These are phyloP conservation scores for Cyclopterus lumpus DNA, from an alignment of 2,797 vertebrate genomes.

Conservation along the genomic window DNA sequence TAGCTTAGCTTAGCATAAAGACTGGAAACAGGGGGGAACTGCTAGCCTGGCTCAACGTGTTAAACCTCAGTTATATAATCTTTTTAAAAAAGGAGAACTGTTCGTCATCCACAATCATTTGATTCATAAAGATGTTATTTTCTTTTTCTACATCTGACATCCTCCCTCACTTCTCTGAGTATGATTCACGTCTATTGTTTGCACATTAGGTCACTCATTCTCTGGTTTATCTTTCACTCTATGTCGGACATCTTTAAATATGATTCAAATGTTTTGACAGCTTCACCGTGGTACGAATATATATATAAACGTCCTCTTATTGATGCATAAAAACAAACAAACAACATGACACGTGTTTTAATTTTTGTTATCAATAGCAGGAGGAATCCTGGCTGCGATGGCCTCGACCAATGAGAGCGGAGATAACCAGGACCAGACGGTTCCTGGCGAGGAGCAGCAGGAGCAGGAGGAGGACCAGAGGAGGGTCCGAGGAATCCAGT, in stretches of 20 bases:
- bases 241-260: too few relatives aligned
- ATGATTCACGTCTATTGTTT: background rate
- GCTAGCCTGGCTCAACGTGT: background rate
- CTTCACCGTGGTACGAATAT: too few relatives aligned
- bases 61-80: too few relatives aligned
- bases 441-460: conserved; percentile 79
- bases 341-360: background rate
- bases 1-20: background rate
- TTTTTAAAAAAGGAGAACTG: too few relatives aligned
- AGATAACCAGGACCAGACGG: conserved; percentile 74
- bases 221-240: too few relatives aligned
- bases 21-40: background rate
- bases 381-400: conserved; percentile 67
- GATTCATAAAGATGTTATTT: background rate
- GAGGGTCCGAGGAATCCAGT: conserved; percentile 86
- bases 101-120: too few relatives aligned
- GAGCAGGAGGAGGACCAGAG: conserved; percentile 73
- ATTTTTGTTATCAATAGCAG: background rate
- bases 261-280: too few relatives aligned
- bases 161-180: too few relatives aligned
- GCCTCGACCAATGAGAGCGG: conserved; percentile 62
- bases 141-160: background rate
- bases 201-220: background rate
- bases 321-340: too few relatives aligned
- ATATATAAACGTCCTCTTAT: too few relatives aligned